phyloP scores from a whole-genome alignment of 2,888 invertebrate genomes.

The Andrena bicolor region DNA sequence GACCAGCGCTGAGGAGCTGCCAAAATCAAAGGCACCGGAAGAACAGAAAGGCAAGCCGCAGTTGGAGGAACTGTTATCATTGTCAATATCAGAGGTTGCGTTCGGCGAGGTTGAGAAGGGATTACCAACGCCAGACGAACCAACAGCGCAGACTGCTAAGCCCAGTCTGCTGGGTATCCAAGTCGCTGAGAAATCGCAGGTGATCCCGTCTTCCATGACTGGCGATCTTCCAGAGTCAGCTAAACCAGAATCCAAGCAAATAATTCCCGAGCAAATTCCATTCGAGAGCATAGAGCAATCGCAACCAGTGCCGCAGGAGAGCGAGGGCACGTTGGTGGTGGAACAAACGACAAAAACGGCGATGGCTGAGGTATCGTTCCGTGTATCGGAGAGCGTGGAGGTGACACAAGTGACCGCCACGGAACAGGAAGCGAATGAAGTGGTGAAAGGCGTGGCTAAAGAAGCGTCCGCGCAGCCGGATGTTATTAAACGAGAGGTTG shows the following conservation, averaged over 20 bases:
- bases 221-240: constrained; percentile 73
- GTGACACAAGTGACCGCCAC: constrained; percentile 83
- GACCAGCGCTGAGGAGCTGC: constrained; percentile 70
- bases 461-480: constrained; percentile 85
- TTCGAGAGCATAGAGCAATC: constrained; percentile 84
- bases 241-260: constrained; percentile 78
- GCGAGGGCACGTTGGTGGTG: constrained; percentile 70
- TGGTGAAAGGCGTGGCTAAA: constrained; percentile 84
- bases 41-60: constrained; percentile 73
- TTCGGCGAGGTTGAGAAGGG: constrained; percentile 82
- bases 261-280: constrained; percentile 82
- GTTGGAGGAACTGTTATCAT: constrained; percentile 75
- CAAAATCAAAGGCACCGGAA: constrained; percentile 64
- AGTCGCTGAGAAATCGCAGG: constrained; percentile 83
- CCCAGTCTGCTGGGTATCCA: constrained; percentile 78
- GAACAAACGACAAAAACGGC: constrained; percentile 67
- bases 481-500: constrained; percentile 84
- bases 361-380: constrained; percentile 78
- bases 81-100: constrained; percentile 78
- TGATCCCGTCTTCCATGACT: constrained; percentile 73
- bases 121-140: constrained; percentile 75
- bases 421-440: constrained; percentile 82
- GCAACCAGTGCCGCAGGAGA: constrained; percentile 78
- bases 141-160: constrained; percentile 78
- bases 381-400: constrained; percentile 81